Evolutionary conservation across 2,888 invertebrate species (phyloP).

Genomic region (Troides oblongomaculatus): DNA sequence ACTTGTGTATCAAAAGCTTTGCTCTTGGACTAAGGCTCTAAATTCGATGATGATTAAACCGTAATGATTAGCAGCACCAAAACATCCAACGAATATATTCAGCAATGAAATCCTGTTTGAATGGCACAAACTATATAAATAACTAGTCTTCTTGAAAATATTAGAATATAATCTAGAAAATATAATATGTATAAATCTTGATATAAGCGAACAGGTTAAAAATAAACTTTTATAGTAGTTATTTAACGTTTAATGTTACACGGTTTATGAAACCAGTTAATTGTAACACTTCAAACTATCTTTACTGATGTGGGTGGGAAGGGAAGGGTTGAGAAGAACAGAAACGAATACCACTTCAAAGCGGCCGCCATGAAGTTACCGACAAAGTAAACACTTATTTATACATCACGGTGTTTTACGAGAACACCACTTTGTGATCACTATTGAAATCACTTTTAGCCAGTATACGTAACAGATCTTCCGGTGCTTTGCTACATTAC

Average conservation of each 20-base stretch:
- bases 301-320: slow-evolving; percentile 42
- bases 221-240: neutral
- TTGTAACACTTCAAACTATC: slow-evolving; percentile 34
- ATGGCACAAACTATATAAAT: too few relatives aligned
- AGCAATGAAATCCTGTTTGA: too few relatives aligned
- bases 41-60: too few relatives aligned
- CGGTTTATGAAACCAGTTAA: slow-evolving; percentile 18
- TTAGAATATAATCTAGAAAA: neutral
- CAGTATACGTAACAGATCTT: slow-evolving; percentile 36
- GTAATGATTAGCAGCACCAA: too few relatives aligned
- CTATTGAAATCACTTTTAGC: slow-evolving; percentile 39
- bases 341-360: slow-evolving; percentile 75
- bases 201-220: neutral
- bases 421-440: slow-evolving; percentile 58
- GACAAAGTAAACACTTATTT: slow-evolving; percentile 71
- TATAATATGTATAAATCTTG: neutral
- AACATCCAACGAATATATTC: too few relatives aligned
- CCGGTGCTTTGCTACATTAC: slow-evolving; percentile 36
- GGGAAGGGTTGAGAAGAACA: slow-evolving; percentile 65
- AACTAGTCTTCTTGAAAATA: too few relatives aligned
- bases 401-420: slow-evolving; percentile 60
- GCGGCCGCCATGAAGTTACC: slow-evolving; percentile 53
- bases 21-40: too few relatives aligned
- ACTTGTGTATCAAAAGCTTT: too few relatives aligned
- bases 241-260: neutral